Percentiles rank a stretch among this genome's conserved stretches.
Conservation (phyloP, 2,113 vertebrate genomes). For the Istiophorus platypterus region DNA sequence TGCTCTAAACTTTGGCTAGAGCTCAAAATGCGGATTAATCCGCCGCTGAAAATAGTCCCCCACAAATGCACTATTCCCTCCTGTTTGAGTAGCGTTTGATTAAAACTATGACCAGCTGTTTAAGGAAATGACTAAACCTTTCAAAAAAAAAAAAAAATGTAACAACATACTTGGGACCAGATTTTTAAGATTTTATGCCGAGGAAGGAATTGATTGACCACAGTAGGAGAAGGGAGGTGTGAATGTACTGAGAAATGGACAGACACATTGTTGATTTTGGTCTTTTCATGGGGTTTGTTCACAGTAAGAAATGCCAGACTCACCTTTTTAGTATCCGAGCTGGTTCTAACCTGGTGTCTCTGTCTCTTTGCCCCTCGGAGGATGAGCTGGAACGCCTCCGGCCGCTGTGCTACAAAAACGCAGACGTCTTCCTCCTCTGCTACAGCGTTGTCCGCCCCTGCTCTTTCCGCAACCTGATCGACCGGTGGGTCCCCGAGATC, state of each 20-base stretch:
- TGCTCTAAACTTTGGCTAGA: too few species aligned
- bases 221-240: neutral
- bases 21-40: neutral
- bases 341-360: neutral
- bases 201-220: neutral
- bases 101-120: too few species aligned
- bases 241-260: neutral
- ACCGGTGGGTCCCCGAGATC: conserved; percentile 91
- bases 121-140: too few species aligned
- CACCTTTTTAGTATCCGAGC: neutral
- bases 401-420: conserved; percentile 90
- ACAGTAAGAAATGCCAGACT: neutral
- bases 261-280: neutral
- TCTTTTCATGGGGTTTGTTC: neutral
- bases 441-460: conserved; percentile 92
- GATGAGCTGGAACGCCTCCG: conserved; percentile 91
- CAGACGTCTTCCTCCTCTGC: conserved; percentile 93
- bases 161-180: too few species aligned
- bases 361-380: conserved; percentile 69
- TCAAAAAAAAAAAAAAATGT: too few species aligned
- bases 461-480: conserved; percentile 88
- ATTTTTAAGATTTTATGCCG: too few species aligned
- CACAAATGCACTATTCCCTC: too few species aligned
- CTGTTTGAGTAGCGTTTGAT: too few species aligned
- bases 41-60: too few species aligned